A percentile compares a stretch with the other conserved stretches of the same genome.
phyloP scores from a whole-genome alignment of 1,140 invertebrate genomes.

The Charaxes varanes region DNA sequence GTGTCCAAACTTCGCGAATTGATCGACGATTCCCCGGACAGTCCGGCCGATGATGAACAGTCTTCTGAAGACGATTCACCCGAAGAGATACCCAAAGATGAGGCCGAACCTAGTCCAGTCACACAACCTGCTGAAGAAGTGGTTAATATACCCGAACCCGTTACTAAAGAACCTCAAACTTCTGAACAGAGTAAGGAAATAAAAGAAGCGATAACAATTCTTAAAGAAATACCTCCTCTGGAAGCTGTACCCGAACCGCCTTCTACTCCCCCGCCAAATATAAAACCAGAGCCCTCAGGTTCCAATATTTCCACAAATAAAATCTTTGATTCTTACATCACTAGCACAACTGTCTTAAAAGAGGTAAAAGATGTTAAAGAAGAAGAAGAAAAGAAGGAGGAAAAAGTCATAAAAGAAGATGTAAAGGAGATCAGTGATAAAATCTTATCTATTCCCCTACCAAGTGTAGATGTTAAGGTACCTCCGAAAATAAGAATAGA shows the following conservation, averaged over 20 bases:
- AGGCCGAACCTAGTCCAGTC: constrained; percentile 30
- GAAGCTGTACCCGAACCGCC: constrained; percentile 41
- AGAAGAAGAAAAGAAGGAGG: constrained; percentile 18
- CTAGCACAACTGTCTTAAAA: too few species aligned
- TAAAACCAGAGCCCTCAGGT: constrained; percentile 38
- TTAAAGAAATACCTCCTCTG: constrained; percentile 30
- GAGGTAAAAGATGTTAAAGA: too few species aligned
- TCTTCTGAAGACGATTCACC: constrained; percentile 74
- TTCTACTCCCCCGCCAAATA: constrained; percentile 39
- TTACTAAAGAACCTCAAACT: constrained; percentile 29
- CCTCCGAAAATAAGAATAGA: constrained; percentile 40
- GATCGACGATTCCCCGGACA: constrained; percentile 70
- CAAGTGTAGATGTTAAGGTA: constrained; percentile 46
- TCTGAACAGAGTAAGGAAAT: constrained; percentile 22
- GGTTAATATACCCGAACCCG: constrained; percentile 31
- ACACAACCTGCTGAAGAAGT: constrained; percentile 19
- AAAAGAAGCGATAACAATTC: constrained; percentile 26
- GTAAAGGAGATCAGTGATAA: constrained; percentile 32
- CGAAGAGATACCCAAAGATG: constrained; percentile 66
- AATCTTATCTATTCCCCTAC: constrained; percentile 32
- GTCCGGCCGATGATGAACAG: constrained; percentile 70
- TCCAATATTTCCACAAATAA: too few species aligned
- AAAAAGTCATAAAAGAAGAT: constrained; percentile 26
- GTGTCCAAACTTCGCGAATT: constrained; percentile 68
- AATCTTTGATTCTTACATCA: too few species aligned